phyloP scores from a whole-genome alignment of 2,113 vertebrate species.

The Psilopogon haemacephalus region DNA sequence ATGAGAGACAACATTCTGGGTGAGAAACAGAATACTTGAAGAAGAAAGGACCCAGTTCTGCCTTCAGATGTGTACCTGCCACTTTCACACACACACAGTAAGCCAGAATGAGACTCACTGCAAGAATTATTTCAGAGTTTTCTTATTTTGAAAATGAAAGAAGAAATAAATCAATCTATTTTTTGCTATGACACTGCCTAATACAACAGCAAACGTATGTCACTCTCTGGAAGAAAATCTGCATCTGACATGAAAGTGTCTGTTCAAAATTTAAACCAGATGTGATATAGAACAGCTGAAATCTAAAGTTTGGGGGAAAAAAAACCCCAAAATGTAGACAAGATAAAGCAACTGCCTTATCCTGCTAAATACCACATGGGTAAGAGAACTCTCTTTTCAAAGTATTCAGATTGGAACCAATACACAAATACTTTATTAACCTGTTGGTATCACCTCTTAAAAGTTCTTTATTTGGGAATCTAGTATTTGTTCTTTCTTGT shows the following conservation, averaged over 20 bases:
- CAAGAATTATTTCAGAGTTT: not conserved
- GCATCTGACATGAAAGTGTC: constrained; percentile 23
- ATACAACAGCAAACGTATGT: constrained; percentile 18
- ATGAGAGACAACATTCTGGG: not conserved
- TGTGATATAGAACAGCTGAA: constrained; percentile 71
- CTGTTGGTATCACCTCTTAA: not conserved
- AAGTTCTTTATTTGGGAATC: not conserved
- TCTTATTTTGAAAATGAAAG: not conserved
- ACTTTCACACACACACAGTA: not conserved
- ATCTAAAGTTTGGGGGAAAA: constrained; percentile 53
- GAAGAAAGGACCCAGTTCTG: not conserved
- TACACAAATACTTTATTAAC: not conserved
- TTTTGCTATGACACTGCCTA: constrained; percentile 18
- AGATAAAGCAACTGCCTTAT: constrained; percentile 55
- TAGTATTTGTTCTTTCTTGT: not conserved
- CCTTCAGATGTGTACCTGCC: not conserved
- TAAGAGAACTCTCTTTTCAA: constrained; percentile 40
- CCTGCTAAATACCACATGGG: constrained; percentile 20
- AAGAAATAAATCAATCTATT: not conserved
- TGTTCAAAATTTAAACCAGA: constrained; percentile 63
- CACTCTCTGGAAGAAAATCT: constrained; percentile 33
- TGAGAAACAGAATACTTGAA: not conserved
- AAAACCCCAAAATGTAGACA: constrained; percentile 56
- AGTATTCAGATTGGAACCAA: constrained; percentile 29
- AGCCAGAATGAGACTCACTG: not conserved